Percentiles rank a stretch among this genome's conserved stretches.
Evolutionary conservation across 2,113 vertebrate genomes (phyloP).

Genomic region (Malurus melanocephalus): DNA sequence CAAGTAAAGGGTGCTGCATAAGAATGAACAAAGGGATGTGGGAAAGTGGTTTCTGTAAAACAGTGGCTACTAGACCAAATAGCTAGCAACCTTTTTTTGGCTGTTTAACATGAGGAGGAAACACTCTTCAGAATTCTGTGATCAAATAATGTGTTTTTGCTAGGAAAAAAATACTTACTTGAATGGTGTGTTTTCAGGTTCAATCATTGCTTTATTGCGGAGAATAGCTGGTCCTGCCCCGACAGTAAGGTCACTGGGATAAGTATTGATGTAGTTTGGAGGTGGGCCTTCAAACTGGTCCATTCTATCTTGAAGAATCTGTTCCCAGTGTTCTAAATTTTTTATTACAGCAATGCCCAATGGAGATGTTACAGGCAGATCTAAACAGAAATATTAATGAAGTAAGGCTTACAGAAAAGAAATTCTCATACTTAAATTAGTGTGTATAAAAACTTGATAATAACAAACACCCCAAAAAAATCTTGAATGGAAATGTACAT

Average conservation of each 20-base stretch:
- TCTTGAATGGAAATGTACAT: neutral
- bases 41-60: neutral
- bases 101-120: neutral
- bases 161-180: slow-evolving; percentile 75
- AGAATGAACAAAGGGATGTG: neutral
- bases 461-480: neutral
- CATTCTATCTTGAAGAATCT: slow-evolving; percentile 89
- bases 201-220: slow-evolving; percentile 95
- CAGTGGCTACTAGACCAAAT: neutral
- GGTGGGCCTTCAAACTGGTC: slow-evolving; percentile 93
- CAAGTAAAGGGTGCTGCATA: neutral
- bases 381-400: slow-evolving; percentile 68
- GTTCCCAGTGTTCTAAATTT: slow-evolving; percentile 95
- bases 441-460: neutral
- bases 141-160: neutral
- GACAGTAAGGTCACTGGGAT: slow-evolving; percentile 80
- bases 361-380: slow-evolving; percentile 91
- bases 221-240: slow-evolving; percentile 88
- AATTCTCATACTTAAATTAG: neutral
- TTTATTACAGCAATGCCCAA: slow-evolving; percentile 89
- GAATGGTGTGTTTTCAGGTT: slow-evolving; percentile 97
- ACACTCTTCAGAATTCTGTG: neutral
- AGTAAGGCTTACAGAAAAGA: neutral
- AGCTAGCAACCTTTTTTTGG: neutral
- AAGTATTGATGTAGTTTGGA: slow-evolving; percentile 93